phyloP scores from a whole-genome alignment of 2,797 vertebrate species.

The Propithecus perrieri region DNA sequence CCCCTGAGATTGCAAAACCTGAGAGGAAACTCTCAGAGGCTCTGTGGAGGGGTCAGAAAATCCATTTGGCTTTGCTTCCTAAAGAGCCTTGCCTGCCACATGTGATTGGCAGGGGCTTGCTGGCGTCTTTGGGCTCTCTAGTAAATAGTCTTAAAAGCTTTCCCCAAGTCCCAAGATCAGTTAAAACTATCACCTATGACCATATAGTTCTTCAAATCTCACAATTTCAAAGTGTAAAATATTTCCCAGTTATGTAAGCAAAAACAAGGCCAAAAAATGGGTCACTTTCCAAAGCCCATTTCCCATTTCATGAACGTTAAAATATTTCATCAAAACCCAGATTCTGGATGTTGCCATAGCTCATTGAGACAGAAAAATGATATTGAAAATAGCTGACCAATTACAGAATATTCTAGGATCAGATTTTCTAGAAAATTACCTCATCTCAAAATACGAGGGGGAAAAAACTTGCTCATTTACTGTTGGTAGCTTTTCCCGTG shows the following conservation, averaged over 20 bases:
- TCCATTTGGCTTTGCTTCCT: neutral
- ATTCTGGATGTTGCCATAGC: neutral
- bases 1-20: neutral
- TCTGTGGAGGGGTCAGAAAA: neutral
- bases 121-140: neutral
- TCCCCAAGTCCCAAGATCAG: neutral
- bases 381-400: neutral
- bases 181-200: neutral
- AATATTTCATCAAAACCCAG: constrained; percentile 20
- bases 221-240: constrained; percentile 31
- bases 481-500: neutral
- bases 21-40: neutral
- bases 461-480: neutral
- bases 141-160: neutral
- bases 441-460: constrained; percentile 15
- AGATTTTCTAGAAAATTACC: constrained; percentile 51
- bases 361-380: neutral
- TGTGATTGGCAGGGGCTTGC: neutral
- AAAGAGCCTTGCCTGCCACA: neutral
- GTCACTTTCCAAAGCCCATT: neutral
- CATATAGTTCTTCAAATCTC: neutral
- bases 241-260: constrained; percentile 30
- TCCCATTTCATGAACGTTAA: neutral
- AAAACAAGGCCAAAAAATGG: constrained; percentile 29
- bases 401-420: neutral